Percentiles rank a stretch among this genome's conserved stretches.
These are phyloP conservation scores for Epinephelus lanceolatus DNA, from an alignment of 2,113 vertebrate species.

Conservation along the genomic window DNA sequence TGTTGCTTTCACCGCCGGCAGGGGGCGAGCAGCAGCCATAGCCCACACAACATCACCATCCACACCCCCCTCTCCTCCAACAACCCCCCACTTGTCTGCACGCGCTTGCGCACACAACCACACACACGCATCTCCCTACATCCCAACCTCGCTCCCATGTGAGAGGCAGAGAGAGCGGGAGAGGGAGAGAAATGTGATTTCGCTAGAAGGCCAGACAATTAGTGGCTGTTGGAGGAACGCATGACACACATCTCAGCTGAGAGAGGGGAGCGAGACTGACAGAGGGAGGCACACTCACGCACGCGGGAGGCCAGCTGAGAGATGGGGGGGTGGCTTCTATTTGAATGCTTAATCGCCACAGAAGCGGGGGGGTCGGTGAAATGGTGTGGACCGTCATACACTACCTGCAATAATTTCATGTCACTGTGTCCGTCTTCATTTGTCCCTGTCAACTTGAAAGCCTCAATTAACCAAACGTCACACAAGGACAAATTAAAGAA, in stretches of 20 bases:
- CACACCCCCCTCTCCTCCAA: background rate
- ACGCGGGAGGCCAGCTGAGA: background rate
- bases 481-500: conserved; percentile 42
- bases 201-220: conserved; percentile 79
- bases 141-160: conserved; percentile 15
- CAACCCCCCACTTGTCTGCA: conserved; percentile 9
- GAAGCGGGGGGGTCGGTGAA: conserved; percentile 3
- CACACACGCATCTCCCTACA: conserved; percentile 22
- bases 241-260: conserved; percentile 69
- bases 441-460: conserved; percentile 32
- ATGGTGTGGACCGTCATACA: conserved; percentile 35
- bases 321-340: conserved; percentile 11
- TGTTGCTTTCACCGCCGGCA: conserved; percentile 47
- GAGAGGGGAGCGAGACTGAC: conserved; percentile 44
- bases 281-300: conserved; percentile 39
- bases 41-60: background rate
- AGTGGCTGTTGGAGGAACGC: conserved; percentile 70
- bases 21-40: conserved; percentile 64
- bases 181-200: conserved; percentile 61
- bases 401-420: conserved; percentile 50
- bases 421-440: conserved; percentile 50
- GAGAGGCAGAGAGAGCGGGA: conserved; percentile 2
- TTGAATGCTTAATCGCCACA: conserved; percentile 53
- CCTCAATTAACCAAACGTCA: conserved; percentile 43
- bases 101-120: conserved; percentile 40